Evolutionary conservation across 1,140 invertebrate species (phyloP).

Genomic region (Halyomorpha halys): DNA sequence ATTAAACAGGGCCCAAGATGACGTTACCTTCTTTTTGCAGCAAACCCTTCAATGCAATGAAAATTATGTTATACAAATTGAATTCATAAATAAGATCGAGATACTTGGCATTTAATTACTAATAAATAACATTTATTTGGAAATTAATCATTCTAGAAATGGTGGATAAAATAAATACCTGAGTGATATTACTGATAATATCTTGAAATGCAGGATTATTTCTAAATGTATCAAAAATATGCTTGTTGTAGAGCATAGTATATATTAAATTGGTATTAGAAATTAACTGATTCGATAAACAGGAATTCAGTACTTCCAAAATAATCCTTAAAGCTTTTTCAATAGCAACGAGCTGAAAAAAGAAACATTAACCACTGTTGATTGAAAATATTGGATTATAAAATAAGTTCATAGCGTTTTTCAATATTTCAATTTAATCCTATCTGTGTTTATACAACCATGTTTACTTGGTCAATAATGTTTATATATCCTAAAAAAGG

Average conservation of each 20-base stretch:
- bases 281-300: conserved; percentile 72
- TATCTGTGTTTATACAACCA: too few species aligned
- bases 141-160: too few species aligned
- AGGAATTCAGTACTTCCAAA: conserved; percentile 91
- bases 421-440: too few species aligned
- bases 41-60: too few species aligned
- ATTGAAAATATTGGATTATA: not conserved
- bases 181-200: conserved; percentile 92
- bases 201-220: conserved; percentile 86
- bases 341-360: conserved; percentile 67
- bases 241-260: conserved; percentile 85
- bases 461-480: too few species aligned
- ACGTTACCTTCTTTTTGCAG: too few species aligned
- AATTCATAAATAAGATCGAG: too few species aligned
- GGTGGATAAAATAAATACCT: conserved; percentile 49
- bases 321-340: conserved; percentile 96
- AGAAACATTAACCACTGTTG: not conserved
- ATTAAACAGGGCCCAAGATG: too few species aligned
- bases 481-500: too few species aligned
- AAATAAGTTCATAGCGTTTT: not conserved
- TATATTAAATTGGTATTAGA: conserved; percentile 94
- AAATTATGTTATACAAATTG: too few species aligned
- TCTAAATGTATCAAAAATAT: conserved; percentile 79
- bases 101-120: too few species aligned
- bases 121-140: too few species aligned